Conservation (phyloP, 2,888 invertebrate genomes). For the Thelaira solivaga region DNA sequence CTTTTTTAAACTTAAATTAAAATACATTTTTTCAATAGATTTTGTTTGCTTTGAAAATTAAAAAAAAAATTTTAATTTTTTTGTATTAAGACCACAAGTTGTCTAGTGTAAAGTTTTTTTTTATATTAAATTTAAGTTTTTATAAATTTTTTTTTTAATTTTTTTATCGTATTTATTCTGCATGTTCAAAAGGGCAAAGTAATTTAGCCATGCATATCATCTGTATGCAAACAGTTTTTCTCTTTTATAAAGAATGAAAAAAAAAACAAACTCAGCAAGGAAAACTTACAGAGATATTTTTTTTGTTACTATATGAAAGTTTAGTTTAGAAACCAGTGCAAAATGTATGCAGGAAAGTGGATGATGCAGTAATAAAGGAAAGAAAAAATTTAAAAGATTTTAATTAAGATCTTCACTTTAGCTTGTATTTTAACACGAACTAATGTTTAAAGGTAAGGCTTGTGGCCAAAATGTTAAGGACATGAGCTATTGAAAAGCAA, state of each 20-base stretch:
- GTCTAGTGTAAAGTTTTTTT: neutral
- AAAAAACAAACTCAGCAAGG: conserved; percentile 9
- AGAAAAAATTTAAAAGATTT: conserved; percentile 52
- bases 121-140: neutral
- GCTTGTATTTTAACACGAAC: conserved; percentile 54
- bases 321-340: conserved; percentile 15
- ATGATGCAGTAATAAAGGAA: conserved; percentile 28
- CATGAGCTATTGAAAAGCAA: neutral
- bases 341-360: conserved; percentile 11
- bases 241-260: neutral
- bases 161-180: neutral
- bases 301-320: conserved; percentile 37
- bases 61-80: too few relatives aligned
- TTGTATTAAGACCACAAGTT: neutral
- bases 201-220: conserved; percentile 16
- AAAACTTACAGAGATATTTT: neutral
- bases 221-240: conserved; percentile 24
- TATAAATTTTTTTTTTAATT: neutral
- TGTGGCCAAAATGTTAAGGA: neutral
- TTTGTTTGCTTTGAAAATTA: too few relatives aligned
- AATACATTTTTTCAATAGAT: too few relatives aligned
- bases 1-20: too few relatives aligned
- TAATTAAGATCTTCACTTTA: conserved; percentile 58
- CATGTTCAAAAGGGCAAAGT: conserved; percentile 2
- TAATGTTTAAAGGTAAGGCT: conserved; percentile 29